Evolutionary conservation across 2,113 vertebrate species (phyloP).

Genomic region (Benitochromis conjunctus): DNA sequence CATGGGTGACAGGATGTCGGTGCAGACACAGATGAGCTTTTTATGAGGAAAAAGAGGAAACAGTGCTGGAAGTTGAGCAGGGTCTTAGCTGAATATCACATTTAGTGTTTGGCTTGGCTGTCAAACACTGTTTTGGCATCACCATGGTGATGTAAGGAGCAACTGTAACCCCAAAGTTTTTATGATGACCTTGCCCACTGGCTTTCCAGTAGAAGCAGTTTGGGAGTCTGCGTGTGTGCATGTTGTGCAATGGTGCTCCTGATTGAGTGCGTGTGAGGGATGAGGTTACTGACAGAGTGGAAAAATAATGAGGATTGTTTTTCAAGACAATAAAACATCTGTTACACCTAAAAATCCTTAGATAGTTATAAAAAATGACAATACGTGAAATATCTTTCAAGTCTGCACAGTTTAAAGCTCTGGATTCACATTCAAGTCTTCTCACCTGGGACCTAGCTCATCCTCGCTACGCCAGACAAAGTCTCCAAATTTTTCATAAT

Average conservation of each 20-base stretch:
- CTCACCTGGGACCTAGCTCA: conserved; percentile 94
- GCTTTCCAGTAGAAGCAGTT: conserved; percentile 13
- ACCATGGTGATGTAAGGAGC: conserved; percentile 39
- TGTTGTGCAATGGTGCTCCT: conserved; percentile 2
- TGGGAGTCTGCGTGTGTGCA: not conserved
- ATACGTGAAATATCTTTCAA: not conserved
- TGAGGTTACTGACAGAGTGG: not conserved
- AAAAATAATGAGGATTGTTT: not conserved
- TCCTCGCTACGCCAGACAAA: conserved; percentile 98
- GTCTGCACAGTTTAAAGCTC: not conserved
- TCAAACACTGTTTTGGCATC: conserved; percentile 46
- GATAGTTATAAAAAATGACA: not conserved
- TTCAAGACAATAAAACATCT: not conserved
- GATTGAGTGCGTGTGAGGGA: not conserved
- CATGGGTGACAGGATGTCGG: not conserved
- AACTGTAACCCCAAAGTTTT: conserved; percentile 35
- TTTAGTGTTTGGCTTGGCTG: conserved; percentile 63
- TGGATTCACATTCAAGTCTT: not conserved
- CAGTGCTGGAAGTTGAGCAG: conserved; percentile 49
- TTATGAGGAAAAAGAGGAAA: conserved; percentile 49
- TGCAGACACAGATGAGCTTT: conserved; percentile 6
- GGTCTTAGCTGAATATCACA: conserved; percentile 40
- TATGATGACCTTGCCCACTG: conserved; percentile 42
- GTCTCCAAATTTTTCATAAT: conserved; percentile 98
- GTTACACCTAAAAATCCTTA: not conserved